Conservation (phyloP, 2,888 invertebrate genomes). For the Iphiclides podalirius region DNA sequence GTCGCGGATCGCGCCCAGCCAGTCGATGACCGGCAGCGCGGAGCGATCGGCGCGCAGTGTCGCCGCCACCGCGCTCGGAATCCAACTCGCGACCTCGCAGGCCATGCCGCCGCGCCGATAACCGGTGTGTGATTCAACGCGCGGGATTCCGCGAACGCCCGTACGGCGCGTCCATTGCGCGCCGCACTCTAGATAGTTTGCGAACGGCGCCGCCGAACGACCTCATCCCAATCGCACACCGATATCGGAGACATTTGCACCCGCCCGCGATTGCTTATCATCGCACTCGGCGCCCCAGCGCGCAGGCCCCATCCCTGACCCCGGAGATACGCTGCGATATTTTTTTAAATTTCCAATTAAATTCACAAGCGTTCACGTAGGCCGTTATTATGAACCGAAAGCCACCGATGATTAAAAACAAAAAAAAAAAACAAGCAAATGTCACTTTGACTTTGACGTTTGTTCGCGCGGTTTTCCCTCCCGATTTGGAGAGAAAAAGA, state of each 20-base stretch:
- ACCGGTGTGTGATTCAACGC: conserved; percentile 76
- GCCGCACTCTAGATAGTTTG: conserved; percentile 29
- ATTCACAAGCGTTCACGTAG: conserved; percentile 1
- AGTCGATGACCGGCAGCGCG: conserved; percentile 63
- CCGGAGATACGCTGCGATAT: conserved; percentile 37
- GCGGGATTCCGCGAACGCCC: conserved; percentile 67
- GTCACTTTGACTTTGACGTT: conserved; percentile 32
- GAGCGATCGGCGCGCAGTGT: conserved; percentile 62
- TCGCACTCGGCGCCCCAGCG: conserved; percentile 30
- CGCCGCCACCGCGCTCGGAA: conserved; percentile 70
- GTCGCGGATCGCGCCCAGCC: conserved; percentile 61
- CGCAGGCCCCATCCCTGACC: conserved; percentile 52
- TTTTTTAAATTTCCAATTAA: not conserved
- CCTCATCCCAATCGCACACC: conserved; percentile 30
- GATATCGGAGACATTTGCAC: conserved; percentile 39
- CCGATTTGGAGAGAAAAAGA: conserved; percentile 40
- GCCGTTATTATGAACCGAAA: not conserved
- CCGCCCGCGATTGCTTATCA: conserved; percentile 68
- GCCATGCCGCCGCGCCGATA: conserved; percentile 61
- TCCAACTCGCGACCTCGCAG: conserved; percentile 73
- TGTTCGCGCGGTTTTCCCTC: conserved; percentile 56
- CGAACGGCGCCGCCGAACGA: conserved; percentile 30
- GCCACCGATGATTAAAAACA: conserved; percentile 21
- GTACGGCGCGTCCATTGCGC: conserved; percentile 32
- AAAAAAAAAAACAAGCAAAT: conserved; percentile 23